Percentiles rank a stretch among this genome's conserved stretches.
Evolutionary conservation across 2,888 invertebrate species (phyloP).

Genomic region (Tetranychus truncatus): DNA sequence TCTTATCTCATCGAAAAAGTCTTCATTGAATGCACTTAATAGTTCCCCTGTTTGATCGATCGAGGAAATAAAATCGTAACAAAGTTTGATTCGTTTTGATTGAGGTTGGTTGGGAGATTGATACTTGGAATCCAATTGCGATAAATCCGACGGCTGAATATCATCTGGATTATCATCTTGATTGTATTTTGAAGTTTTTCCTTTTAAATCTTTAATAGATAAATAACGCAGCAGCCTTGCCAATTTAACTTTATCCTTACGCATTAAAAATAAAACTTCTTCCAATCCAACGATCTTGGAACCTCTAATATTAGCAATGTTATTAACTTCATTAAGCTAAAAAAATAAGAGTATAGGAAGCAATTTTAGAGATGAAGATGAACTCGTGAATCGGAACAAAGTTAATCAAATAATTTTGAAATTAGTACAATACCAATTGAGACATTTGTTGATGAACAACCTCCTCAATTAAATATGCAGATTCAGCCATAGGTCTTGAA

Average conservation of each 20-base stretch:
- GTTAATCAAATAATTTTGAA: not conserved
- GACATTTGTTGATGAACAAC: conserved; percentile 62
- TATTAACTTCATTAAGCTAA: conserved; percentile 31
- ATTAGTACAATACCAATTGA: conserved; percentile 36
- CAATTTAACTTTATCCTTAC: conserved; percentile 49
- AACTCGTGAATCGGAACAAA: not conserved
- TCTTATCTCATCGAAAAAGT: conserved; percentile 34
- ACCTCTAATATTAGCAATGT: conserved; percentile 45
- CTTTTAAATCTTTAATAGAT: conserved; percentile 32
- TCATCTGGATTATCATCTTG: not conserved
- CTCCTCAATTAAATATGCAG: conserved; percentile 63
- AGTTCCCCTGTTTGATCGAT: conserved; percentile 36
- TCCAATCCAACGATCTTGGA: conserved; percentile 39
- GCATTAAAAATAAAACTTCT: conserved; percentile 62
- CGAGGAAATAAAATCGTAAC: conserved; percentile 33
- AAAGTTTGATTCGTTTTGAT: conserved; percentile 30
- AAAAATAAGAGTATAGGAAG: not conserved
- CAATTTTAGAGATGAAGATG: not conserved
- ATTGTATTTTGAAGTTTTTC: conserved; percentile 17
- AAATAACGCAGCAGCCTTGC: conserved; percentile 31
- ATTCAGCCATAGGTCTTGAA: conserved; percentile 56
- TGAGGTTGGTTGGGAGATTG: conserved; percentile 6
- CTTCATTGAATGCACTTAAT: conserved; percentile 32
- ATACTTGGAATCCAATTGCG: not conserved
- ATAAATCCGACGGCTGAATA: not conserved